phyloP scores from a whole-genome alignment of 2,888 invertebrate species.

The Ennomos fuscantarius region DNA sequence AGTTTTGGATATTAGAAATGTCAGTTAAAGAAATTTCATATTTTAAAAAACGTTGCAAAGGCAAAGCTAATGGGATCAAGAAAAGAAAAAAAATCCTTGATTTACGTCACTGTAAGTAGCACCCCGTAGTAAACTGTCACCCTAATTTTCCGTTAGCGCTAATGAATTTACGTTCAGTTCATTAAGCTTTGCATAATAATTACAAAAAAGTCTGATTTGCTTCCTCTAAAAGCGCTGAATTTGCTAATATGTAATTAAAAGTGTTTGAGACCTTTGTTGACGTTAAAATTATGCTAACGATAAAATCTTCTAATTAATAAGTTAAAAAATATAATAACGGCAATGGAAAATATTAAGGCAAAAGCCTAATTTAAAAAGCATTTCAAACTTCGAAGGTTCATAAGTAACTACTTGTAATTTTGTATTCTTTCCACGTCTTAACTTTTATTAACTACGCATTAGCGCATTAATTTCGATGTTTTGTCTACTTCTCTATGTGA shows the following conservation, averaged over 20 bases:
- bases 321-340: no score
- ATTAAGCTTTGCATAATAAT: conserved; percentile 79
- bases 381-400: no score
- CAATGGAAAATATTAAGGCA: not conserved
- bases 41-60: no score
- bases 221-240: conserved; percentile 63
- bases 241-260: conserved; percentile 74
- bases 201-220: conserved; percentile 62
- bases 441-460: no score
- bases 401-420: not conserved
- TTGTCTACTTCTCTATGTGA: no score
- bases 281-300: conserved; percentile 42
- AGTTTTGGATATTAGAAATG: not conserved
- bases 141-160: conserved; percentile 59
- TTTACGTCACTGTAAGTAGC: conserved; percentile 25
- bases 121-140: conserved; percentile 50
- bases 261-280: conserved; percentile 66
- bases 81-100: conserved; percentile 29
- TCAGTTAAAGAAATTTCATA: not conserved
- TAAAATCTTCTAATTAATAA: conserved; percentile 11
- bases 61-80: conserved; percentile 31
- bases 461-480: no score
- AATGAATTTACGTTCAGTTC: conserved; percentile 67
- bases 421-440: not conserved
- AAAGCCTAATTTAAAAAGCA: no score